These are phyloP conservation scores for Lycaon pictus DNA, from an alignment of 2,113 vertebrate species.

Conservation along the genomic window DNA sequence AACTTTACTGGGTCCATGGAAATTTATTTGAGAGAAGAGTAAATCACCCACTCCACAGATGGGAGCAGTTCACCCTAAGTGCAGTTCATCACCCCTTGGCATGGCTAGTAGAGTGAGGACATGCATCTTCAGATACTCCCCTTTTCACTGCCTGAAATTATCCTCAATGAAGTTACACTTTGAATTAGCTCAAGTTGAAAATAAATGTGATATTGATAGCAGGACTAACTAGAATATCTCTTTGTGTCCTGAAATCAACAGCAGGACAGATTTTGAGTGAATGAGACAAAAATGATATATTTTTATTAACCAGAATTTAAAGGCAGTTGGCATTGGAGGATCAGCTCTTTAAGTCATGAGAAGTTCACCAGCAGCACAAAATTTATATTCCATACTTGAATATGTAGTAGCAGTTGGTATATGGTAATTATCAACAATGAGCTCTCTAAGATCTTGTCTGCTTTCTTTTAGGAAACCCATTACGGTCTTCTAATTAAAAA, in stretches of 20 bases:
- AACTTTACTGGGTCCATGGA: neutral
- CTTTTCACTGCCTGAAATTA: neutral
- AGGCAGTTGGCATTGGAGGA: neutral
- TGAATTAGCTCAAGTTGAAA: neutral
- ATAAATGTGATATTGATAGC: neutral
- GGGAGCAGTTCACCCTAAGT: neutral
- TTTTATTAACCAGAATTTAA: neutral
- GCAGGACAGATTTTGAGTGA: neutral
- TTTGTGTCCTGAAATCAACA: neutral
- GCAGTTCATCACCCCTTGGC: neutral
- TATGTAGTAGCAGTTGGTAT: neutral
- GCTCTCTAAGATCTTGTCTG: neutral
- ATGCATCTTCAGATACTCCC: neutral
- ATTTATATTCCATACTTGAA: neutral
- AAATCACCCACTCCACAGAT: neutral
- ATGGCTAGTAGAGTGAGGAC: neutral
- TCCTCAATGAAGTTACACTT: neutral
- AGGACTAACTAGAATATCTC: neutral
- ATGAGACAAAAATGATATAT: neutral
- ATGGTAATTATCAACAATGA: neutral
- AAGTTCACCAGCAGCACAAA: neutral
- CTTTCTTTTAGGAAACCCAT: neutral
- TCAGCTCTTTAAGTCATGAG: neutral
- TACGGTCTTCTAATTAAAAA: conserved; percentile 18
- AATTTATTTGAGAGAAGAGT: neutral